Percentiles rank a stretch among this genome's conserved stretches.
phyloP scores from a whole-genome alignment of 92 coral and sea anemone species.

The Hydrozoanthus gracilis region DNA sequence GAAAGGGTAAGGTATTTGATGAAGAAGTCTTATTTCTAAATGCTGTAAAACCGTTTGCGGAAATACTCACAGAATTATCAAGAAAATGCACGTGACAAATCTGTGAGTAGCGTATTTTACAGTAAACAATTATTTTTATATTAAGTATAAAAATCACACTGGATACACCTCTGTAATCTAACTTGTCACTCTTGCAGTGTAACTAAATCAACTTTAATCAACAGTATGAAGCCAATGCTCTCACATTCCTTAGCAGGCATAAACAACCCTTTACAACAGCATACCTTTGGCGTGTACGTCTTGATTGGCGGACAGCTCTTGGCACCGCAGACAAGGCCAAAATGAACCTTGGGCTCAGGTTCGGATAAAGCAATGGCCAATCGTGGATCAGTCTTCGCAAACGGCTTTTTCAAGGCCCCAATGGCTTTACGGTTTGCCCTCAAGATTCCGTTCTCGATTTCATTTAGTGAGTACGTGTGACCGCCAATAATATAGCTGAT shows the following conservation, averaged over 20 bases:
- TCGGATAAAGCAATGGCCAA: conserved; percentile 78
- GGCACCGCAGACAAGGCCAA: conserved; percentile 98
- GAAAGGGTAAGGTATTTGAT: background rate
- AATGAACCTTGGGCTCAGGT: conserved; percentile 95
- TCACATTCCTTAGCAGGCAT: too few relatives aligned
- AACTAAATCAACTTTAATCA: too few relatives aligned
- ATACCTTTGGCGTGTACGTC: conserved; percentile 91
- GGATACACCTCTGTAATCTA: too few relatives aligned
- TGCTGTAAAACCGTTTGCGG: too few relatives aligned
- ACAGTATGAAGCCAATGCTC: too few relatives aligned
- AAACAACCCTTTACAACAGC: background rate
- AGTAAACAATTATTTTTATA: too few relatives aligned
- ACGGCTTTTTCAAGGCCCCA: conserved; percentile 86
- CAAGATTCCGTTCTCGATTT: conserved; percentile 94
- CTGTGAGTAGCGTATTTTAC: too few relatives aligned
- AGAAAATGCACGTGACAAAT: too few relatives aligned
- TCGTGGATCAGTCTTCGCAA: conserved; percentile 89
- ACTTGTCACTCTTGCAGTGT: too few relatives aligned
- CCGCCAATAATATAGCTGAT: conserved; percentile 93
- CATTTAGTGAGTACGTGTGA: conserved; percentile 80
- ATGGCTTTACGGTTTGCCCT: conserved; percentile 94
- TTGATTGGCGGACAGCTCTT: conserved; percentile 99
- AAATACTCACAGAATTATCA: too few relatives aligned
- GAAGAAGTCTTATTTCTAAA: too few relatives aligned
- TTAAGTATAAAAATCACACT: too few relatives aligned